Conservation (phyloP, 2,797 vertebrate species). For the Cirrhinus molitorella region DNA sequence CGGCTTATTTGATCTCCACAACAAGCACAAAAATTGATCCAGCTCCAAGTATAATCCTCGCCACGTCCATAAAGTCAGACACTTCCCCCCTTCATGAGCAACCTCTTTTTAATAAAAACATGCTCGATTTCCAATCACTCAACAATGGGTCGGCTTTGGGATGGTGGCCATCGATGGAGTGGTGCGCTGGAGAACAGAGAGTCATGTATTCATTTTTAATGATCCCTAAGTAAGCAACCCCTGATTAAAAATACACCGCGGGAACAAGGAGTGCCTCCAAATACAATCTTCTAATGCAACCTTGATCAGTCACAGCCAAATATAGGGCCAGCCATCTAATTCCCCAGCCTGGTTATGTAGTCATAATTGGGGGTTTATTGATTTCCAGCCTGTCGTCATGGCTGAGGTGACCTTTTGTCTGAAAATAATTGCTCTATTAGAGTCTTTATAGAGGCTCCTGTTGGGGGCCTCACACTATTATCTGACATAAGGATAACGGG, state of each 20-base stretch:
- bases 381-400: slow-evolving; percentile 77
- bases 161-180: slow-evolving; percentile 3
- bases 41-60: slow-evolving; percentile 26
- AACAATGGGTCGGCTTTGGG: background rate
- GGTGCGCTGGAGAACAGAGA: background rate
- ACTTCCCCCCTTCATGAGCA: slow-evolving; percentile 7
- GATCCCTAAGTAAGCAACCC: slow-evolving; percentile 34
- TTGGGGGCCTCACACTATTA: slow-evolving; percentile 74
- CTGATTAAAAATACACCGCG: slow-evolving; percentile 18
- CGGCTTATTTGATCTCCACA: slow-evolving; percentile 33
- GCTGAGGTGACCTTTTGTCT: slow-evolving; percentile 83
- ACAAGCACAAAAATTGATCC: slow-evolving; percentile 32
- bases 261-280: slow-evolving; percentile 57
- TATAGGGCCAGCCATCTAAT: slow-evolving; percentile 55
- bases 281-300: slow-evolving; percentile 67
- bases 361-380: slow-evolving; percentile 81
- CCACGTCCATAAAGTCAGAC: slow-evolving; percentile 8
- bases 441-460: slow-evolving; percentile 78
- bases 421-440: slow-evolving; percentile 85
- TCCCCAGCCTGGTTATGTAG: slow-evolving; percentile 56
- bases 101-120: slow-evolving; percentile 12
- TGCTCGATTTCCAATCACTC: background rate
- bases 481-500: slow-evolving; percentile 71
- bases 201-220: slow-evolving; percentile 59
- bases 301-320: slow-evolving; percentile 64